Evolutionary conservation across 1,140 invertebrate genomes (phyloP), one percentile per base, ranked within the genome.

Genomic region (Sycophaga agraensis): DNA sequence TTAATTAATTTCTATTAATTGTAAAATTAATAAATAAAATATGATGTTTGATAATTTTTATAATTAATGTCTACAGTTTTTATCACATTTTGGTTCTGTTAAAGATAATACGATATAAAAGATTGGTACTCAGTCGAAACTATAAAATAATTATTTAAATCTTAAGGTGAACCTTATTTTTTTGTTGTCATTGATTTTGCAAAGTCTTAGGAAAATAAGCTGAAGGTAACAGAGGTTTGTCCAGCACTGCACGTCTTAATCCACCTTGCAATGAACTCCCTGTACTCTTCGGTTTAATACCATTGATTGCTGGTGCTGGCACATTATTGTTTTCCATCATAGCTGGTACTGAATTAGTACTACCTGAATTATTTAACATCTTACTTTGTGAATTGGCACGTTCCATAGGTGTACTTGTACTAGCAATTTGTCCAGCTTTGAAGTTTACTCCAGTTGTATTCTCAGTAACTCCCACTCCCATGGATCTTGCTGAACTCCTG

Each of bases 341-440:
- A 17, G 63, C 67, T 19, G 72, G 67, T 11, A 68, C 51, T 14
- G 71, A 73, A 12, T 70, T 63, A 1, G 65, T 42, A 11, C 63
- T 72, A n/a, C 64, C 58, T 1, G 50, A 11, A 70, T 65, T 74
- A 7, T 59, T 55, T 37, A 73, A 62, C 49, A 73, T 39, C 49
- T 76, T 75, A 37, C 34, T 53, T 26, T 75, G 50, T 19, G 63
- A 53, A 54, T 75, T 75, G 3, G 75, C 60, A 39, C 79, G 71
- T 49, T 81, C 79, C 55, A 81, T 34, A 21, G 79, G 79, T 16
- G 79, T 81, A 59, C 79, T 81, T 1, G 78, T 81, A 39, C 70
- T 78, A 4, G 77, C 71, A 35, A 81, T 80, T 34, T 73, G 69
- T 8, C 75, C 74, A 45, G 69, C 65, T 55, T 74, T 76, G 22